Base-by-base conservation (phyloP, 1,140 invertebrate species). In the Penaeus vannamei region DNA sequence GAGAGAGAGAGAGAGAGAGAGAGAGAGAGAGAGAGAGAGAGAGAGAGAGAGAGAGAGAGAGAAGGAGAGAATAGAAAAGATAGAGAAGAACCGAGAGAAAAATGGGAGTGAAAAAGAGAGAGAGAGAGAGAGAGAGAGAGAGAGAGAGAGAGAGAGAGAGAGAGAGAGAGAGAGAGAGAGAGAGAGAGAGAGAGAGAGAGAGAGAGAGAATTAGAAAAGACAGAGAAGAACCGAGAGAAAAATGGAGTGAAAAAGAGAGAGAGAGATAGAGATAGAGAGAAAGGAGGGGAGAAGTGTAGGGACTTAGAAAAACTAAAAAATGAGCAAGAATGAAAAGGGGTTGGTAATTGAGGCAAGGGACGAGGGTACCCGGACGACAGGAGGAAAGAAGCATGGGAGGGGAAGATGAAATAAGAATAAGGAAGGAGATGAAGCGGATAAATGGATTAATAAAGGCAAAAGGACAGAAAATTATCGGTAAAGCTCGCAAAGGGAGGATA, bases 1-100 rank as follows among this genome's bases (percentile, higher is more conserved):
- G 46, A 81, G 46, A 22, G 36, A 22, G 46, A 81, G 46, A 53
- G 79, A 81, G 79, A 81, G 79, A 72, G 66, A 22, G 66, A 72
- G 66, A 72, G 19, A 69, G 22, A 69, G 14, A 23, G 3, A 23
- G 1, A 23, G 3, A 1, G 3, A 23, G 22, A 23, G 8, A 23
- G 1, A 23, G 22, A 23, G 22, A 23, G 22, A 23, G 22, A 23
- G 66, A 23, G 22, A 1, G 3, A 23, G 22, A 23, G 42, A 53
- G 79, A 7, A 53, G 26, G 22, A 1, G 22, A 36, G 0, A 20
- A 46, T 14, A 19, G 22, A 23, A 12, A 42, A 0, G 36, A 29
- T 10, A 42, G 59, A 42, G 59, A 42, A 81, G 46, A 81, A 42
- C 59, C 42, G 26, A 23, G 61, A 53, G 64, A 60, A 64, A 22